Evolutionary conservation across 2,113 vertebrate species (phyloP), one percentile per base, ranked within the genome.

Genomic region (Anarhynchus alexandrinus): DNA sequence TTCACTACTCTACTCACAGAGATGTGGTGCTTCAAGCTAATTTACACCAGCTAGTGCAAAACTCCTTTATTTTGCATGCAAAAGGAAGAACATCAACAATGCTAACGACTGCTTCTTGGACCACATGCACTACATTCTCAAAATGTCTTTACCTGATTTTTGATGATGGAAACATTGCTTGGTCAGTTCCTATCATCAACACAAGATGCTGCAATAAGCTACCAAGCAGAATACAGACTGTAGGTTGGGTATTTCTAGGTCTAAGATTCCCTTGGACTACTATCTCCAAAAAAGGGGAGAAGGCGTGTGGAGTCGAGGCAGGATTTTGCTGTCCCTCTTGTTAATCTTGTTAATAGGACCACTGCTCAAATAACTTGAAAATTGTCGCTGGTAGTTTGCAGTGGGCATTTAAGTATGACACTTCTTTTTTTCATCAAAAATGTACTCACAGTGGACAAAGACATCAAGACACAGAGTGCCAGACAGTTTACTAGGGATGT

Each of bases 121-220:
- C 11, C n/a, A 30, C 1, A 9, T 8, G 29, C 16, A 7, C 25
- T 79, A 26, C 0, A 0, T 47, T 12, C 26, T 64, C 52, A 65
- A 34, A 86, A 43, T 36, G 2, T 5, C 42, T 82, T 90, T 20
- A 72, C 7, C 5, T 55, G 22, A 42, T 51, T 76, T 87, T 30
- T 79, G n/a, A 55, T 55, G 17, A 55, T 25, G 18, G 42, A 87
- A 85, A 73, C 4, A 21, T 30, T 66, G n/a, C 54, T 82, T 47
- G 45, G 22, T 40, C 66, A 54, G 22, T 82, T 79, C 23, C 43
- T 25, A 66, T 58, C 36, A 32, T 36, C 36, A 83, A 42, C 2
- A 2, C 9, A 82, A 90, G 43, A 26, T 23, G 11, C 15, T 72
- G 23, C 16, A 15, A 71, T 42, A 38, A 82, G 15, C 18, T 45